Percentiles rank a stretch among this genome's conserved stretches.
These are phyloP conservation scores for Linnaemya tessellans DNA, from an alignment of 2,888 invertebrate species.

Conservation along the genomic window DNA sequence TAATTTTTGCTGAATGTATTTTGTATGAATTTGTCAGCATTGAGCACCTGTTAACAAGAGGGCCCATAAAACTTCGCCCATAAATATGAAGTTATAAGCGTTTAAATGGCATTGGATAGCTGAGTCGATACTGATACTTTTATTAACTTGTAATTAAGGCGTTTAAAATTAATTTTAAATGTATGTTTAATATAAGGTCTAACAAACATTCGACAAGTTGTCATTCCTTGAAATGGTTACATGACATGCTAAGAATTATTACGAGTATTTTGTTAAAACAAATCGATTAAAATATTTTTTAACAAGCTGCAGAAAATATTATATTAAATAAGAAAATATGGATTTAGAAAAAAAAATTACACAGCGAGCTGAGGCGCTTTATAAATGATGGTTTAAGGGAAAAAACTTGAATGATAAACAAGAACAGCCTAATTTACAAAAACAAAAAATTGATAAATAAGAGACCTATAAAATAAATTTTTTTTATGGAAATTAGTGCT, in stretches of 20 bases:
- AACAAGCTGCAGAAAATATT: not conserved
- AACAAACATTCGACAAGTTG: slow-evolving; percentile 3
- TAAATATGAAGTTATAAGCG: not conserved
- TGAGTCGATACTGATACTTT: not conserved
- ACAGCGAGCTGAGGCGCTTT: too few species aligned
- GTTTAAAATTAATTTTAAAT: slow-evolving; percentile 5
- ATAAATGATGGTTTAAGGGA: too few species aligned
- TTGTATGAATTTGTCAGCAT: not conserved
- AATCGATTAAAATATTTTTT: not conserved
- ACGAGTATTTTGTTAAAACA: slow-evolving; percentile 1
- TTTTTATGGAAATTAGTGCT: too few species aligned
- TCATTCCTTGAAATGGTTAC: not conserved
- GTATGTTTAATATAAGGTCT: not conserved
- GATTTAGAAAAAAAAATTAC: not conserved
- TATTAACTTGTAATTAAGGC: slow-evolving; percentile 27
- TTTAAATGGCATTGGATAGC: not conserved
- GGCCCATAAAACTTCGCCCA: slow-evolving; percentile 40
- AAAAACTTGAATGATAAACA: too few species aligned
- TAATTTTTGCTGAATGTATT: too few species aligned
- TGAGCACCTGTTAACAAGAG: slow-evolving; percentile 58
- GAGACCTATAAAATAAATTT: too few species aligned
- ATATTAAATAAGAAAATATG: too few species aligned
- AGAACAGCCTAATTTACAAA: too few species aligned
- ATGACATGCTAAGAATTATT: slow-evolving; percentile 26
- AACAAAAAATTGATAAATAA: too few species aligned